Base-by-base conservation (phyloP, 64 coral and sea anemone genomes). In the Stichodactyla mertensii region DNA sequence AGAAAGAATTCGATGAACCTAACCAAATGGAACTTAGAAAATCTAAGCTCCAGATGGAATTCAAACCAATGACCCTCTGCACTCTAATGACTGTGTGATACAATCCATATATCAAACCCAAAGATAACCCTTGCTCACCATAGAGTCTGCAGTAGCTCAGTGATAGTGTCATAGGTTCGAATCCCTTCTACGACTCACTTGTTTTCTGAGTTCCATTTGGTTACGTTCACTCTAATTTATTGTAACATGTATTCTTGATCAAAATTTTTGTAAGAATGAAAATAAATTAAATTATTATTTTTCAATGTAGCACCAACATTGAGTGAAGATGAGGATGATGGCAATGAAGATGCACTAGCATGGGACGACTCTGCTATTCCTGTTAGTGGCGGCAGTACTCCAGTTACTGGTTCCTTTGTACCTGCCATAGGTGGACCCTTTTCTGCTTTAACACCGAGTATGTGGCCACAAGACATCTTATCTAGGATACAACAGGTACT, bases 401-500 rank as follows among this genome's bases (percentile, higher is more conserved):
- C 97, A 51, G 82, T 99, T 84, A 93, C 79, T 79, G 97, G 93
- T 57, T 99, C 97, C 7, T 99, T 99, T 84, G 92, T 95, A 59
- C 97, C 97, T 14, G 93, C 97, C 10, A 94, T 94, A 83, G 97
- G 97, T 57, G 97, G 93, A 15, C 97, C 97, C 1, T 99, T 99
- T 79, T 99, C 97, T 70, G 97, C 97, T 5, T 91, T 99, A 11
- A 99, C 97, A 10, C 97, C 97, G 19, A 99, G 97, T 61, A 95
- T 99, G 88, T 99, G 97, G 97, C 97, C 97, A 56, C 97, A 99
- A 60, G 97, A 99, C 36, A 95, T 99, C 19, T 91, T 99, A 20
- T 94, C 97, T 11, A 92, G 97, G 64, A 99, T 99, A 86, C 97
- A 99, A 51, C 97, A 99, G 93, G 97, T 99, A 66, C 16, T 74